These are phyloP conservation scores for Tretioscincus oriximinensis DNA, from an alignment of 2,113 vertebrate species.

Conservation along the genomic window DNA sequence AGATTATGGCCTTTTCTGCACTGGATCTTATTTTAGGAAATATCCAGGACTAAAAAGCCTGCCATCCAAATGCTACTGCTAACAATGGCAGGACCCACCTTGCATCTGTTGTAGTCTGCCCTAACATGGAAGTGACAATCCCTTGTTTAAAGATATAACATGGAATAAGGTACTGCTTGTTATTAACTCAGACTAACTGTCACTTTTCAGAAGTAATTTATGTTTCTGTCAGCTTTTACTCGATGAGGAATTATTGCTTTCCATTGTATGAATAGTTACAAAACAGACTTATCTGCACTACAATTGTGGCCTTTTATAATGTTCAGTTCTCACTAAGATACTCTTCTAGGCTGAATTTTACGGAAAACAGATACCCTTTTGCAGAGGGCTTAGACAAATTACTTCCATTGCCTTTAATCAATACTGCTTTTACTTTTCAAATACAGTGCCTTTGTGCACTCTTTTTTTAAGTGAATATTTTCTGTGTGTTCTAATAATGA, in stretches of 20 bases:
- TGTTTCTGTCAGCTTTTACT: neutral
- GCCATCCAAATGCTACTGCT: too few relatives aligned
- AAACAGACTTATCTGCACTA: too few relatives aligned
- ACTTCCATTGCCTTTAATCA: neutral
- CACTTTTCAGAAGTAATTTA: neutral
- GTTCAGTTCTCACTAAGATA: too few relatives aligned
- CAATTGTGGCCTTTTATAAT: too few relatives aligned
- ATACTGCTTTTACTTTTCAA: neutral
- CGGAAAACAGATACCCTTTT: neutral
- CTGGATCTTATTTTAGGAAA: too few relatives aligned
- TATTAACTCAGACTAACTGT: neutral
- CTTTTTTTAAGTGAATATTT: neutral
- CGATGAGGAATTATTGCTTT: neutral
- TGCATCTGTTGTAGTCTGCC: too few relatives aligned
- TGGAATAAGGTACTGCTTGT: neutral
- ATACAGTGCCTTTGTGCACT: neutral
- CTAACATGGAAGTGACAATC: too few relatives aligned
- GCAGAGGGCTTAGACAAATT: neutral
- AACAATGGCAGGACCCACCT: too few relatives aligned
- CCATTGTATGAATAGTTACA: too few relatives aligned
- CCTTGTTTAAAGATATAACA: neutral
- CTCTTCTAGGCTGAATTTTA: neutral
- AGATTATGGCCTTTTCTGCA: neutral
- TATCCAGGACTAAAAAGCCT: too few relatives aligned
- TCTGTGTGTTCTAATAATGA: neutral